phyloP scores from a whole-genome alignment of 92 coral and sea anemone genomes.

The Anthopleura xanthogrammica region DNA sequence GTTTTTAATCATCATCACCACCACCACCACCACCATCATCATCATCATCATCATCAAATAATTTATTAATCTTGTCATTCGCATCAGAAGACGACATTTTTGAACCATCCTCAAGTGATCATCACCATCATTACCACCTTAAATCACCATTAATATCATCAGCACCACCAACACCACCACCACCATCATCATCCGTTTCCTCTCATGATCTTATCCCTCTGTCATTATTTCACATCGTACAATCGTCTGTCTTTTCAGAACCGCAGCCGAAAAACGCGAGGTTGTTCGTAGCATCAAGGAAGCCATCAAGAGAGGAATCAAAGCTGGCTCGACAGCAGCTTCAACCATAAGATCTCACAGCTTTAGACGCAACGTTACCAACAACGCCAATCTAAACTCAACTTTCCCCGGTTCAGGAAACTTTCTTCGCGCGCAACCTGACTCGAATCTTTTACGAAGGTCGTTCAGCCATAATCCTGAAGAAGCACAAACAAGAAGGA shows the following conservation, averaged over 20 bases:
- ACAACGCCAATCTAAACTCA: slow-evolving; percentile 27
- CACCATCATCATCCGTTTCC: not conserved
- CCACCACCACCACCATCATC: not conserved
- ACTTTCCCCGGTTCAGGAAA: slow-evolving; percentile 59
- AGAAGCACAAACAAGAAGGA: slow-evolving; percentile 53
- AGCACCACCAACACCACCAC: not conserved
- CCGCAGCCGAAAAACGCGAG: slow-evolving; percentile 81
- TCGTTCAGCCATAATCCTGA: slow-evolving; percentile 90
- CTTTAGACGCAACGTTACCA: slow-evolving; percentile 61
- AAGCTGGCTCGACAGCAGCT: slow-evolving; percentile 62
- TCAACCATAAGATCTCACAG: slow-evolving; percentile 64
- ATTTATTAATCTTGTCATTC: no score
- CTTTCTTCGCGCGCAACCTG: slow-evolving; percentile 43
- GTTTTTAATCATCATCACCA: not conserved
- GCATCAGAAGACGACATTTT: no score
- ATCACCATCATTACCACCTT: not conserved
- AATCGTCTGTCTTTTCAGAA: slow-evolving; percentile 34
- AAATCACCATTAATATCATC: not conserved
- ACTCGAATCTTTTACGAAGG: slow-evolving; percentile 49
- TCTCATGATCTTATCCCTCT: no score
- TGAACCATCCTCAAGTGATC: not conserved
- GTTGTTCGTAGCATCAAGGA: slow-evolving; percentile 81
- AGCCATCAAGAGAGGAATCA: slow-evolving; percentile 82
- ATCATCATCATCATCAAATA: not conserved
- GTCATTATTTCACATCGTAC: not conserved